Evolutionary conservation across 2,113 vertebrate species (phyloP).

Genomic region (Periophthalmus modestus): DNA sequence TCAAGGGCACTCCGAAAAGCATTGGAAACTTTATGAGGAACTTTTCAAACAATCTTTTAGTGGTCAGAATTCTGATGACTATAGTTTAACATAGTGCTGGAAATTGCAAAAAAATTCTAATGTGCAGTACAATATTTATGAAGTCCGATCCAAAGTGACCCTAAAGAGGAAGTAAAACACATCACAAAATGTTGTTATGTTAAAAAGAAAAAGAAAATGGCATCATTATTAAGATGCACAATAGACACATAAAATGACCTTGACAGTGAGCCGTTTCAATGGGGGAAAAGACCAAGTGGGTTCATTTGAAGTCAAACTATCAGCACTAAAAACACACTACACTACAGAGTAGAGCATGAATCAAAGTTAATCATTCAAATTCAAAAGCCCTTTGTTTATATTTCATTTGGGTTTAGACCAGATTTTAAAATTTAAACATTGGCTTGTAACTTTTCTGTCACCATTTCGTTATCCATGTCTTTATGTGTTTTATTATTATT

Average conservation of each 20-base stretch:
- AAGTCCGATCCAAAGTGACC: neutral
- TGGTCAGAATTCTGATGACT: neutral
- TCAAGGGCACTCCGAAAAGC: constrained; percentile 20
- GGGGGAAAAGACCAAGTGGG: neutral
- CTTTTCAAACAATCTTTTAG: neutral
- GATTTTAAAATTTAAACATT: too few relatives aligned
- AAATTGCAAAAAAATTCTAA: neutral
- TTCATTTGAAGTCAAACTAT: neutral
- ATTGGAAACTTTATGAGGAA: neutral
- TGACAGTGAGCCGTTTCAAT: neutral
- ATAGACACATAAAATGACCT: neutral
- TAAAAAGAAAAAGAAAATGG: neutral
- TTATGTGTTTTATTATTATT: too few relatives aligned
- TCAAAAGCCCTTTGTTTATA: too few relatives aligned
- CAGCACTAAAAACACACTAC: neutral
- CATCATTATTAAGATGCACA: neutral
- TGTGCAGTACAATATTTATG: constrained; percentile 5
- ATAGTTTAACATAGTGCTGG: neutral
- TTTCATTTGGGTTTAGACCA: too few relatives aligned
- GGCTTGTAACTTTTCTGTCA: too few relatives aligned
- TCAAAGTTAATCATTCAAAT: too few relatives aligned
- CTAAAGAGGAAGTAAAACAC: neutral
- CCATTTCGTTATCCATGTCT: too few relatives aligned
- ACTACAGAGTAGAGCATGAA: too few relatives aligned
- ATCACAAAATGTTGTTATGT: neutral